Evolutionary conservation across 2,888 invertebrate species (phyloP).

Genomic region (Siphlonurus alternatus): DNA sequence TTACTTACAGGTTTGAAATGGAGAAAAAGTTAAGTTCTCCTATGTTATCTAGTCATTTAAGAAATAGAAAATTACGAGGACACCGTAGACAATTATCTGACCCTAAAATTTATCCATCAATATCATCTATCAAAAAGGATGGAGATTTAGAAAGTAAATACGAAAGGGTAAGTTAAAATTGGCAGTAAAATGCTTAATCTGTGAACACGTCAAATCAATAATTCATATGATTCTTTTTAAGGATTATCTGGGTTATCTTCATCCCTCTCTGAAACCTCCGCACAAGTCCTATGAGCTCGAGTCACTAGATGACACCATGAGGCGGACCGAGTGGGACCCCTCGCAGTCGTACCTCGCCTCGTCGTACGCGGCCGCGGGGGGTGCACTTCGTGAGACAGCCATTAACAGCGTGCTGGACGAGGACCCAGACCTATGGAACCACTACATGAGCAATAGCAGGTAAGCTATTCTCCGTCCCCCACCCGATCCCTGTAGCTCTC

Average conservation of each 20-base stretch:
- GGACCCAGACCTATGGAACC: constrained; percentile 16
- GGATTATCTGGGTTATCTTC: constrained; percentile 17
- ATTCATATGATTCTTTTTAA: constrained; percentile 8
- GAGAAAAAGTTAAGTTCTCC: constrained; percentile 20
- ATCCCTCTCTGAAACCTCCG: constrained; percentile 22
- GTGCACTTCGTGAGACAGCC: constrained; percentile 25
- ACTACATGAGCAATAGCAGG: constrained; percentile 14
- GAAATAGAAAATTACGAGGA: constrained; percentile 21
- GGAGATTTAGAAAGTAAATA: constrained; percentile 27
- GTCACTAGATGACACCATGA: constrained; percentile 24
- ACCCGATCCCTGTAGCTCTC: background rate
- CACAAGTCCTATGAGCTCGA: constrained; percentile 29
- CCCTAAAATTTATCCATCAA: constrained; percentile 33
- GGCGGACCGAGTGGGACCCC: constrained; percentile 23
- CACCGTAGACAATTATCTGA: constrained; percentile 36
- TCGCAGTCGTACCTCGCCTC: constrained; percentile 24
- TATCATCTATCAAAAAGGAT: constrained; percentile 33
- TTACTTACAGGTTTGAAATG: constrained; percentile 17
- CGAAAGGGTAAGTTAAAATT: constrained; percentile 17
- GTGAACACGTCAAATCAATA: background rate
- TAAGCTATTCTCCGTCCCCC: constrained; percentile 4
- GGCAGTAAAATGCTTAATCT: background rate
- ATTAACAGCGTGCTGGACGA: constrained; percentile 25
- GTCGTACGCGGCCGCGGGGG: constrained; percentile 23
- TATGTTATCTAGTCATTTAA: constrained; percentile 12